Conservation (phyloP, 2,797 vertebrate genomes). For the Acrossocheilus fasciatus region DNA sequence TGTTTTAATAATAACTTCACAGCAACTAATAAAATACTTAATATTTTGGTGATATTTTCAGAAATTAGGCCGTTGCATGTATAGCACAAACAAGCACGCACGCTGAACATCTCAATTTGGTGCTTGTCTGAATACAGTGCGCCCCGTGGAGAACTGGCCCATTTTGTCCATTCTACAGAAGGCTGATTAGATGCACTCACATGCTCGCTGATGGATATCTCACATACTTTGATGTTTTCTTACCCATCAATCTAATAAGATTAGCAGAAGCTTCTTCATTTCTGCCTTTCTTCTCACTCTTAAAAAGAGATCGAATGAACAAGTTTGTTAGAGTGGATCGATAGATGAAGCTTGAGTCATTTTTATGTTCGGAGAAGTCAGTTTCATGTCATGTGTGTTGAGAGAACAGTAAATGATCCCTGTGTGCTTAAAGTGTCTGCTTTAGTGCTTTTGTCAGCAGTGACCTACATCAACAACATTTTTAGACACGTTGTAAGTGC, state of each 20-base stretch:
- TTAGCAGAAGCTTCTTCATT: slow-evolving; percentile 30
- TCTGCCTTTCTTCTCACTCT: slow-evolving; percentile 26
- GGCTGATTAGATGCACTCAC: slow-evolving; percentile 34
- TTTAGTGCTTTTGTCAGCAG: slow-evolving; percentile 40
- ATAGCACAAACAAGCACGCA: slow-evolving; percentile 14
- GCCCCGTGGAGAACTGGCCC: slow-evolving; percentile 21
- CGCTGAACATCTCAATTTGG: slow-evolving; percentile 63
- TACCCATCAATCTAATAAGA: slow-evolving; percentile 41
- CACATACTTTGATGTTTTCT: slow-evolving; percentile 45
- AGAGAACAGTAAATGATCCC: not conserved
- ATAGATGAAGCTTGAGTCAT: slow-evolving; percentile 6
- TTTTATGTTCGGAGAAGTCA: not conserved
- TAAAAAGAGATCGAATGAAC: slow-evolving; percentile 13
- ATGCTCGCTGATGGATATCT: slow-evolving; percentile 50
- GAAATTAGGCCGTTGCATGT: not conserved
- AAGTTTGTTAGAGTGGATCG: not conserved
- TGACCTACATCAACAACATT: slow-evolving; percentile 38
- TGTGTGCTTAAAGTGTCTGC: slow-evolving; percentile 1
- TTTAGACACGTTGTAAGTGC: slow-evolving; percentile 31
- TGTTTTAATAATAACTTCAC: not conserved
- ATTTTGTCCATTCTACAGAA: slow-evolving; percentile 43
- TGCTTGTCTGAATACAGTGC: slow-evolving; percentile 7
- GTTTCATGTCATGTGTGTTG: not conserved
- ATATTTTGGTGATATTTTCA: not conserved
- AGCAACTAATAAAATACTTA: not conserved